Evolutionary conservation across 2,797 vertebrate genomes (phyloP).

Genomic region (Falco concolor): DNA sequence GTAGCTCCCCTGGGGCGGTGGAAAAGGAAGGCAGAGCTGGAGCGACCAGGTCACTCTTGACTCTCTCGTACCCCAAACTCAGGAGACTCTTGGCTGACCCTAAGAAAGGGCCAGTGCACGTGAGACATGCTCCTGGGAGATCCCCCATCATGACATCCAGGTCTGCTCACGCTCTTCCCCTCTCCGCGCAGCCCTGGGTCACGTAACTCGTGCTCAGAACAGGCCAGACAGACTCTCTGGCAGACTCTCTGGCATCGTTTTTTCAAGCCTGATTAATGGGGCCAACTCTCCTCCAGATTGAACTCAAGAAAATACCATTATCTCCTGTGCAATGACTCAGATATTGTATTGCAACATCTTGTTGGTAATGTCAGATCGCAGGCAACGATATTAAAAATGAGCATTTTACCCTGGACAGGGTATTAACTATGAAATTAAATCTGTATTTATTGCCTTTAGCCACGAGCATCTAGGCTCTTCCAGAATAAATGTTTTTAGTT

Average conservation of each 20-base stretch:
- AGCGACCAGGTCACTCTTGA: neutral
- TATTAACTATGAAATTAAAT: slow-evolving; percentile 51
- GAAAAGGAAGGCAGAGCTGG: neutral
- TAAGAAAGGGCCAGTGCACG: neutral
- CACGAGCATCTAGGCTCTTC: slow-evolving; percentile 33
- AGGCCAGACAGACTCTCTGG: slow-evolving; percentile 63
- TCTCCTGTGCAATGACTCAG: slow-evolving; percentile 58
- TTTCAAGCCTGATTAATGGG: slow-evolving; percentile 62
- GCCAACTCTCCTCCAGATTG: slow-evolving; percentile 59
- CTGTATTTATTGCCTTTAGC: slow-evolving; percentile 65
- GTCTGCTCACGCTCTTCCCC: neutral
- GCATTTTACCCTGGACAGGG: slow-evolving; percentile 54
- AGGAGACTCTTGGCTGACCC: neutral
- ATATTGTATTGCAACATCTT: slow-evolving; percentile 67
- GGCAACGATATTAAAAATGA: slow-evolving; percentile 67
- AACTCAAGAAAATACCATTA: slow-evolving; percentile 66
- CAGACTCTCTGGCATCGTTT: slow-evolving; percentile 60
- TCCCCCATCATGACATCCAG: neutral
- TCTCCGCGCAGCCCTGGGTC: neutral
- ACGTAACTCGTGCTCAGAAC: neutral
- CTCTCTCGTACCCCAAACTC: neutral
- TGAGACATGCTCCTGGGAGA: neutral
- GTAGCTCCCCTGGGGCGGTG: neutral
- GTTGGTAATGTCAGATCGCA: slow-evolving; percentile 66
- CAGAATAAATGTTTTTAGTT: slow-evolving; percentile 70